These are phyloP conservation scores for Poeciliopsis turneri DNA, from an alignment of 2,797 vertebrate species.

Conservation along the genomic window DNA sequence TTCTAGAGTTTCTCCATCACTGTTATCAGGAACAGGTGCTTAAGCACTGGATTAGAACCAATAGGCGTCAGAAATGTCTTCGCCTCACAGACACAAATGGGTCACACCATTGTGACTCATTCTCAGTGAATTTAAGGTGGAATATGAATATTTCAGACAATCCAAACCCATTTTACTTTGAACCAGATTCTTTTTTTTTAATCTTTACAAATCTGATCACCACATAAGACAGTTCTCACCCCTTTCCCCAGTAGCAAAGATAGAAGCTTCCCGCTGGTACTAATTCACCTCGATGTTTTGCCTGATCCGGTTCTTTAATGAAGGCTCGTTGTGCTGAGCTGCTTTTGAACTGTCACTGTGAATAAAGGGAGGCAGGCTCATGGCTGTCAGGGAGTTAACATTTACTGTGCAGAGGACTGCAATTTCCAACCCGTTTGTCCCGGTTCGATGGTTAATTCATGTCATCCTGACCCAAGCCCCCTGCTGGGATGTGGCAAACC, in stretches of 20 bases:
- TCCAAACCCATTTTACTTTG: not conserved
- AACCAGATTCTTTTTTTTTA: not conserved
- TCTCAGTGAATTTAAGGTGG: not conserved
- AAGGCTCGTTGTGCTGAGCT: conserved; percentile 65
- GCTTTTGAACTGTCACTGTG: conserved; percentile 76
- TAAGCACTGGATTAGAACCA: conserved; percentile 43
- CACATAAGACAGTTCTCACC: conserved; percentile 13
- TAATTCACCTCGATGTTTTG: conserved; percentile 59
- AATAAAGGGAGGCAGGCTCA: conserved; percentile 64
- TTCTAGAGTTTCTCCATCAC: conserved; percentile 20
- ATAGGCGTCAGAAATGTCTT: conserved; percentile 60
- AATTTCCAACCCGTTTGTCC: conserved; percentile 44
- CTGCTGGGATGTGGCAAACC: conserved; percentile 8
- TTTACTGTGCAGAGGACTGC: conserved; percentile 47
- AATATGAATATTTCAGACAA: not conserved
- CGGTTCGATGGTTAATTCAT: conserved; percentile 49
- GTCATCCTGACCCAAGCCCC: conserved; percentile 29
- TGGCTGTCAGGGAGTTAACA: conserved; percentile 54
- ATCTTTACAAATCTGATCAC: not conserved
- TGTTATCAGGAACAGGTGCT: conserved; percentile 67
- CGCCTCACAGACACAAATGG: not conserved
- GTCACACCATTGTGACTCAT: not conserved
- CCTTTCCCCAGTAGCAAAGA: conserved; percentile 28
- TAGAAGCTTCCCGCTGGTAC: conserved; percentile 31
- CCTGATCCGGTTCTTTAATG: conserved; percentile 71